Evolutionary conservation across 2,888 invertebrate species (phyloP), one percentile per base, ranked within the genome.

Genomic region (Microplitis manilae): DNA sequence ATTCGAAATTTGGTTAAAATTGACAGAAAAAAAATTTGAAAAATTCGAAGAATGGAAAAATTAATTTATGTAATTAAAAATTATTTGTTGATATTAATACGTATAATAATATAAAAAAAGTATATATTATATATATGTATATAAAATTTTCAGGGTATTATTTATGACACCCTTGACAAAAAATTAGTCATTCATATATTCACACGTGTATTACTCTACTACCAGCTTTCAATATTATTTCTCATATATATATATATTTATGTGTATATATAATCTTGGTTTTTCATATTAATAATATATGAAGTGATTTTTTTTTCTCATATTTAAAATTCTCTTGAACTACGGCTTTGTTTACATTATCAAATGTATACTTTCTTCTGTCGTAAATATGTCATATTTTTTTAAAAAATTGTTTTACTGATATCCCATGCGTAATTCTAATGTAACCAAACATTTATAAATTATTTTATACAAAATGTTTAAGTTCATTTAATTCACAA

Each of bases 101-200:
- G 30, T 30, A 30, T 30, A 30, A 30, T 30, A 30, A 30, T 30
- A 30, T 30, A 4, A 30, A 30, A 30, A 30, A 30, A 4, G 4
- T 30, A 30, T 30, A 30, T 30, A 30, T 30, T 30, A 4, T 30
- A 30, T 30, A 30, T 30, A 30, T 6, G 20, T 38, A 59, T 41
- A 70, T 8, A n/a, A 1, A n/a, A 38, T 67, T 38, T 67, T 38
- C 2, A 67, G 38, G 38, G 38, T 67, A 15, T 72, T 72, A 72
- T 72, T 72, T 62, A 72, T 72, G 62, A 6, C 15, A 40, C 40
- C 62, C 62, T 9, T 71, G 39, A 71, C 71, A 68, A 40, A 68
- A 13, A 68, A 13, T 38, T 68, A 20, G 71, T 59, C 38, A 6
- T 59, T 9, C 61, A 20, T 30, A 20, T 50, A 67, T 61, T 61